Base-by-base conservation (phyloP, 2,888 invertebrate species). In the Buathra laborator region DNA sequence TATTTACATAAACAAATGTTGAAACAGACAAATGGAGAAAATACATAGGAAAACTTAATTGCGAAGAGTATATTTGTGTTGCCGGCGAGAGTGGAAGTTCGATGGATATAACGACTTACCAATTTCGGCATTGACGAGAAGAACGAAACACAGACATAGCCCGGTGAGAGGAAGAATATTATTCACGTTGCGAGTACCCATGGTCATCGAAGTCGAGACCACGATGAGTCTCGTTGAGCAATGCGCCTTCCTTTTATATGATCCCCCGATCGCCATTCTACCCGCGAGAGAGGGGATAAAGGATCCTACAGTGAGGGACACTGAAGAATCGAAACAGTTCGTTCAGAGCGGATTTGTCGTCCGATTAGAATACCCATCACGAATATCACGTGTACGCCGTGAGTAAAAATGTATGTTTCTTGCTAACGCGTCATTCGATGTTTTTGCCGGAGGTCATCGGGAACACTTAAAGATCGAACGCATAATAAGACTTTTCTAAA, bases 171-270 rank as follows among this genome's bases (percentile, higher is more conserved):
- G 37, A 51, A 51, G 12, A 64, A 19, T 64, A 37, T 16, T 43
- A 75, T 64, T 19, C 5, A 51, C 19, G 75, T 66, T 66, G 66
- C 48, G 64, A 2, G 4, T 7, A 51, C 9, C 19, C 75, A 75
- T 75, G 32, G 66, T 66, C 64, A 75, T 46, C 66, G 64, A 16
- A 24, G 62, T 19, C 44, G 7, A 16, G 44, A 6, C 32, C 46
- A 46, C 53, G 32, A 46, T 62, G 59, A 16, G 74, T 24, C 46
- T 14, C 44, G 46, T 3, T 29, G 51, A 62, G 44, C 48, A 59
- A 44, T 19, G 43, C 46, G 66, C 37, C 51, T 53, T 43, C 70
- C 70, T 81, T 64, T 84, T 84, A 84, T 81, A 84, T 56, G 67
- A 9, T 75, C 53, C 62, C 66, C 19, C 16, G 78, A 56, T 70